These are phyloP conservation scores for Tichodroma muraria DNA, from an alignment of 2,113 vertebrate species.

Conservation along the genomic window DNA sequence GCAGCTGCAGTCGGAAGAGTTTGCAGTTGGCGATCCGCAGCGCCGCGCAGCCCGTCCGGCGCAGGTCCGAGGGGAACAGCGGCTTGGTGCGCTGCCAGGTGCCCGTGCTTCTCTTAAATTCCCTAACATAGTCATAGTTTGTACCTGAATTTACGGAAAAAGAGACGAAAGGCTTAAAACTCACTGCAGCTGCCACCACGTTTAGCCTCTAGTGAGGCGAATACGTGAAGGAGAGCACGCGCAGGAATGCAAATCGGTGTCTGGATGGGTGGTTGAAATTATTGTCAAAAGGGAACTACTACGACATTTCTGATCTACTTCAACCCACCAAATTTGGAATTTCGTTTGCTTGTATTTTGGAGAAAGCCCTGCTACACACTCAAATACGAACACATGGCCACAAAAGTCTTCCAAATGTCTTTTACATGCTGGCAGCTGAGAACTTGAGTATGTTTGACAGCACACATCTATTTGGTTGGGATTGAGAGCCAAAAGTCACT, in stretches of 20 bases:
- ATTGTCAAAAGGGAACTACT: neutral
- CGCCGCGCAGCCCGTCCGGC: conserved; percentile 85
- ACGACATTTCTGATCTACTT: neutral
- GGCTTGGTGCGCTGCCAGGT: conserved; percentile 93
- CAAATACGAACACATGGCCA: accelerated
- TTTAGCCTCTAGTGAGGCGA: neutral
- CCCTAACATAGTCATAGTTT: conserved; percentile 93
- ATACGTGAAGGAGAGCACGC: accelerated
- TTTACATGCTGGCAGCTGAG: neutral
- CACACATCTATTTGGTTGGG: accelerated
- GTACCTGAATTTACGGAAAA: conserved; percentile 68
- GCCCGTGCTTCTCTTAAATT: conserved; percentile 92
- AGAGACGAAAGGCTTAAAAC: neutral
- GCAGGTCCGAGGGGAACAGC: conserved; percentile 86
- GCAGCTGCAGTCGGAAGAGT: conserved; percentile 92
- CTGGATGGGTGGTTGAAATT: neutral
- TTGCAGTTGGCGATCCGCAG: conserved; percentile 95
- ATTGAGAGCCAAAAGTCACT: neutral
- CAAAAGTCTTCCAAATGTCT: neutral
- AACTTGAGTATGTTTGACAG: neutral
- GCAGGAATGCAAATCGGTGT: neutral
- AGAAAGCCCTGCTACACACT: neutral
- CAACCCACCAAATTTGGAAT: neutral
- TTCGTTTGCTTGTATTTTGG: neutral
- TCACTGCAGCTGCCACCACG: accelerated